These are phyloP conservation scores for Isaurus tuberculatus DNA, from an alignment of 92 coral and sea anemone genomes.

Conservation along the genomic window DNA sequence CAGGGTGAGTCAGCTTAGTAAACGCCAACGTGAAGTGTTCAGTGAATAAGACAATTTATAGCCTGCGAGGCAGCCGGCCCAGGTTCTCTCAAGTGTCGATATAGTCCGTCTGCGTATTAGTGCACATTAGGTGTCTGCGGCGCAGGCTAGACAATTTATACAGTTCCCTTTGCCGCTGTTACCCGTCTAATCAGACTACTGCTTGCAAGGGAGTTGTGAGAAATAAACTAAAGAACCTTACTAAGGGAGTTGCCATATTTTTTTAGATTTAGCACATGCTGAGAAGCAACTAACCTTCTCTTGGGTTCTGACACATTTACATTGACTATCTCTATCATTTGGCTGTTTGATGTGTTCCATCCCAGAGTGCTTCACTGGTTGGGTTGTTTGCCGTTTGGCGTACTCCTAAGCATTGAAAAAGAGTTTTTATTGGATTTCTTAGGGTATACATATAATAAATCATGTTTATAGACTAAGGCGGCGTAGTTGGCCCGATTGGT, in stretches of 20 bases:
- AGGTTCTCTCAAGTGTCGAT: no score
- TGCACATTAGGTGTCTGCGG: no score
- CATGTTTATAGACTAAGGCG: no score
- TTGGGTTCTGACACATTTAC: not conserved
- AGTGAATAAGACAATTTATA: no score
- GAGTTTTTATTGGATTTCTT: not conserved
- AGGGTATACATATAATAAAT: not conserved
- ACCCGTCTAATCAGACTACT: no score
- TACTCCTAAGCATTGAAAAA: conserved; percentile 25
- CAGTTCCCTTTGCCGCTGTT: no score
- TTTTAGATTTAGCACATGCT: not conserved
- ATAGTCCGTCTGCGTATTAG: no score
- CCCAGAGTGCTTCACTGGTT: conserved; percentile 78
- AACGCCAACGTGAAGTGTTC: no score
- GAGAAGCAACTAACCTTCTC: not conserved
- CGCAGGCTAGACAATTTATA: no score
- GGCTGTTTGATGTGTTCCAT: conserved; percentile 96
- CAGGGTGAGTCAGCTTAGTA: no score
- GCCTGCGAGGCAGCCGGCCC: no score
- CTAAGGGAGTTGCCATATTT: not conserved
- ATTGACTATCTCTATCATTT: not conserved
- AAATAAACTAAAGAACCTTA: not conserved
- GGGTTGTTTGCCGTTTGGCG: conserved; percentile 72
- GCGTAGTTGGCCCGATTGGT: not conserved
- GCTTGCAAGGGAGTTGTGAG: not conserved